phyloP scores from a whole-genome alignment of 2,113 vertebrate species.

The Capra hircus region DNA sequence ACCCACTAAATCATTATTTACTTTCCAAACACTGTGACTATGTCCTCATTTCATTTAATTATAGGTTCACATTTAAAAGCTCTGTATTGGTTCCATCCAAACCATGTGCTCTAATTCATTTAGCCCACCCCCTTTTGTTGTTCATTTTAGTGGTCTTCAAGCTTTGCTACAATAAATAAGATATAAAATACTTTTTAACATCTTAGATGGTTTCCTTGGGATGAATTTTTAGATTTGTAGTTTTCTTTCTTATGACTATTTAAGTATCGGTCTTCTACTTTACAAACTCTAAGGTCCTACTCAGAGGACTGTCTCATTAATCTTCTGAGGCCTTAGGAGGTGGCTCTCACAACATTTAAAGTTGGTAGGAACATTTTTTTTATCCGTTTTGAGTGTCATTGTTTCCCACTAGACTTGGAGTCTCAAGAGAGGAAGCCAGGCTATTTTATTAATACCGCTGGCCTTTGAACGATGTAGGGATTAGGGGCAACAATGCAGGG shows the following conservation, averaged over 20 bases:
- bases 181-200: not conserved
- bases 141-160: constrained; percentile 9
- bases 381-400: not conserved
- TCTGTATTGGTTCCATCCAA: not conserved
- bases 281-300: not conserved
- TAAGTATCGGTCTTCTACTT: not conserved
- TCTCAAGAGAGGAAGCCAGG: not conserved
- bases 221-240: not conserved
- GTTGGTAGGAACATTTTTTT: not conserved
- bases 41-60: not conserved
- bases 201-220: not conserved
- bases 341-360: not conserved
- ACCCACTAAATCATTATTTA: not conserved
- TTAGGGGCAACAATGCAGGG: not conserved
- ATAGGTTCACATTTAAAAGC: not conserved
- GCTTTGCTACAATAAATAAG: not conserved
- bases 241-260: not conserved
- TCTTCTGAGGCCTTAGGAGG: not conserved
- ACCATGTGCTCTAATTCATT: not conserved
- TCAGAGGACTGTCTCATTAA: not conserved
- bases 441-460: not conserved
- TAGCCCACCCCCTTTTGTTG: not conserved
- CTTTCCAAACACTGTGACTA: not conserved
- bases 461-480: not conserved
- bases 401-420: not conserved